Evolutionary conservation across 1,140 invertebrate genomes (phyloP).

Genomic region (Zaprionus davidi): DNA sequence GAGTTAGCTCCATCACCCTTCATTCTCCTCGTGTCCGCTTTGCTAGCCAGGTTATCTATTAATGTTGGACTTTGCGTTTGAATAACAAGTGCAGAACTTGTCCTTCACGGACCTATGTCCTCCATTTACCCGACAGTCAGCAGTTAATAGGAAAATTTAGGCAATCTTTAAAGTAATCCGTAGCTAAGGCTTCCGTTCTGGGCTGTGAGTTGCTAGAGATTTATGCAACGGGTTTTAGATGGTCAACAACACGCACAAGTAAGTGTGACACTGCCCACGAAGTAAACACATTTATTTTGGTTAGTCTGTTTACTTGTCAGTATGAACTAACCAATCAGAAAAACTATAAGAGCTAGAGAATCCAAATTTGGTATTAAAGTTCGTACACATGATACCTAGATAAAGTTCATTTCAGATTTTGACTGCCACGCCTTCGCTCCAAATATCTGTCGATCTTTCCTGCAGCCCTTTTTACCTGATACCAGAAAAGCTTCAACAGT

Average conservation of each 20-base stretch:
- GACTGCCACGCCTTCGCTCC: not conserved
- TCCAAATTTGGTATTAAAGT: not conserved
- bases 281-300: not conserved
- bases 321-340: not conserved
- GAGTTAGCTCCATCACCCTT: not conserved
- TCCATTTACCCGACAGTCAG: not conserved
- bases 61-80: slow-evolving; percentile 79
- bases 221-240: not conserved
- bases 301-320: not conserved
- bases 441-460: too few species aligned
- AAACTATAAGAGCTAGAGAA: not conserved
- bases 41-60: slow-evolving; percentile 74
- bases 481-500: not conserved
- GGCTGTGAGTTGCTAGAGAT: not conserved
- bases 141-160: not conserved
- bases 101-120: not conserved
- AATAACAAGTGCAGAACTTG: slow-evolving; percentile 79
- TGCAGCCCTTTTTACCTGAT: not conserved
- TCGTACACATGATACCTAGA: not conserved
- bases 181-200: not conserved
- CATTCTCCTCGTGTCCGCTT: not conserved
- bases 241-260: not conserved
- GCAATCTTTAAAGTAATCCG: not conserved
- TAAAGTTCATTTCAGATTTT: not conserved
- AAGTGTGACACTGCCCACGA: not conserved